Evolutionary conservation across 2,113 vertebrate species (phyloP), one percentile per base, ranked within the genome.

Genomic region (Semnopithecus entellus): DNA sequence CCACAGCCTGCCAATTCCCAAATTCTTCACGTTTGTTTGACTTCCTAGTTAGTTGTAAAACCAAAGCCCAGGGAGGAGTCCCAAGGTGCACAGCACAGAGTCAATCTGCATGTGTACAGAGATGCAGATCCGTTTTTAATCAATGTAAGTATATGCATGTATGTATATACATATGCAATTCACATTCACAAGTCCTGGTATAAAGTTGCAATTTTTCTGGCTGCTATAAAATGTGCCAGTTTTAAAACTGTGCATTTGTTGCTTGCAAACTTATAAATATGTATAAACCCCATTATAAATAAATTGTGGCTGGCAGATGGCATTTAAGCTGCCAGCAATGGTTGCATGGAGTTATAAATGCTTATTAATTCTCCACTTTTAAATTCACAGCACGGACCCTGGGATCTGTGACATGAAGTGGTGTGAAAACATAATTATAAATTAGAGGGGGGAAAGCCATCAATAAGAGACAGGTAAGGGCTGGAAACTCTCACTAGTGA

Each of bases 181-280:
- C 87, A 95, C 55, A 93, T 88, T 97, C 89, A 76, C 45, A 90
- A 96, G 70, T 94, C 72, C 55, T 84, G 1, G 52, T 79, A 95
- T 8, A 90, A 88, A 97, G 57, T 83, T 93, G 73, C 57, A 96
- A n/a, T 92, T 97, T 98, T 97, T 38, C 96, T 88, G 75, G 64
- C 96, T 88, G 92, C 50, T 97, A 75, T 48, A 97, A 97, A 98
- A 97, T 81, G 73, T 73, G 35, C 57, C 97, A 87, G 75, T 89
- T 98, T 97, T 97, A 88, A 97, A 98, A 94, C 45, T 88, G 61
- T 94, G 85, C 59, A 84, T 91, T 97, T 96, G 78, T 80, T 97
- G 70, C 97, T 97, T 97, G 92, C 4, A 97, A 97, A 96, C 97
- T 91, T 96, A 91, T 97, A 97, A 97, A 98, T 97, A 97, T 96